Evolutionary conservation across 1,140 invertebrate genomes (phyloP).

Genomic region (Sitodiplosis mosellana): DNA sequence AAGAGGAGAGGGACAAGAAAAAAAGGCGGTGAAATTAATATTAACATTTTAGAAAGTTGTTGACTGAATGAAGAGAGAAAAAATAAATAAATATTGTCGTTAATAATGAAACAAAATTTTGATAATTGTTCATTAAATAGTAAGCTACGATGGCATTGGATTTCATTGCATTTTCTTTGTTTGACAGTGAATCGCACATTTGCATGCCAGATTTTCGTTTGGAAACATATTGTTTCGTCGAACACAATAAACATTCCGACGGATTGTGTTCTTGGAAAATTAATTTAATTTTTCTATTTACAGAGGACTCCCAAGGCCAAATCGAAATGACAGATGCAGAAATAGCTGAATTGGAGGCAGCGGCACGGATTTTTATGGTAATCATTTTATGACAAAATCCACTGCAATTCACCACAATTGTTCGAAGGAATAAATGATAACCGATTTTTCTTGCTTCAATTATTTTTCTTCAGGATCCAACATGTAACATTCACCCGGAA

Average conservation of each 20-base stretch:
- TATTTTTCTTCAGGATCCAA: constrained; percentile 38
- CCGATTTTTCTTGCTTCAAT: no score
- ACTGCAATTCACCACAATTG: no score
- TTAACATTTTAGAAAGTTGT: no score
- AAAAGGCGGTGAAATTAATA: no score
- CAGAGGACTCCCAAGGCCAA: background rate
- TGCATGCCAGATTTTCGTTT: background rate
- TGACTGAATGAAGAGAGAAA: background rate
- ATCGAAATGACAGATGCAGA: background rate
- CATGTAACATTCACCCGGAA: constrained; percentile 43
- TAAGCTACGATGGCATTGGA: no score
- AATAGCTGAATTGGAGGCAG: background rate
- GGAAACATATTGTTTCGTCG: background rate
- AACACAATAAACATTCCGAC: background rate
- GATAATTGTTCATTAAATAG: no score
- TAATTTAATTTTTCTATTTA: background rate
- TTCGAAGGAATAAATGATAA: no score
- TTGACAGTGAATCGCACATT: background rate
- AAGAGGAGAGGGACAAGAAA: no score
- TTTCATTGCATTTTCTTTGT: no score
- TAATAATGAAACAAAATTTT: no score
- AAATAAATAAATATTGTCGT: background rate
- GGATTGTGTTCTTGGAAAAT: background rate
- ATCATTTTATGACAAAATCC: no score
- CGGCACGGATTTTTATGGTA: background rate